Evolutionary conservation across 2,113 vertebrate genomes (phyloP).

Genomic region (Catharus minimus): DNA sequence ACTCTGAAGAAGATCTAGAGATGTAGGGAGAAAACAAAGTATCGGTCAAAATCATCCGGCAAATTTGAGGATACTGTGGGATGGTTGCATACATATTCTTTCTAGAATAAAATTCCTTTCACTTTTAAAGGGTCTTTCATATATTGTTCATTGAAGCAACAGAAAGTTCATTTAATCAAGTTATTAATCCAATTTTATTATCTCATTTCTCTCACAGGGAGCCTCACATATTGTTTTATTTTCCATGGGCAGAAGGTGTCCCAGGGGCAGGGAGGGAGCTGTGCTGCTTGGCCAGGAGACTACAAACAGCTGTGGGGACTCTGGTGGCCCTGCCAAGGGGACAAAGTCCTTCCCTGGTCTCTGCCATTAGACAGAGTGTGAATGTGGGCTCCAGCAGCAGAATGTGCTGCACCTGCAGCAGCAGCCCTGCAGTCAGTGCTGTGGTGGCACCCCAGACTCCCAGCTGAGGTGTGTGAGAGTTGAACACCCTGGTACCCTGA

Average conservation of each 20-base stretch:
- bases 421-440: rapidly evolving
- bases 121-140: not conserved
- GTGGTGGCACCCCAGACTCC: not conserved
- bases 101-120: not conserved
- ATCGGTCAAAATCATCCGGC: not conserved
- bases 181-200: not conserved
- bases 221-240: not conserved
- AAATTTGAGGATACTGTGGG: not conserved
- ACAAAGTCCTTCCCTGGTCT: not conserved
- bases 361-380: not conserved
- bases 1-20: slow-evolving; percentile 8
- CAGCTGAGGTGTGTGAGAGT: not conserved
- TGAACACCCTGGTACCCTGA: not conserved
- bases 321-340: not conserved
- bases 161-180: not conserved
- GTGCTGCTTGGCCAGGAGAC: not conserved
- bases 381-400: not conserved
- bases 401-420: not conserved
- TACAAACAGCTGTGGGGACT: not conserved
- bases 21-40: slow-evolving; percentile 15
- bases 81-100: rapidly evolving
- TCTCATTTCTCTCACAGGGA: not conserved
- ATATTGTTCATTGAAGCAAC: not conserved
- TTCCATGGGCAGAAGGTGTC: not conserved
- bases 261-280: rapidly evolving